Evolutionary conservation across 1,140 invertebrate genomes (phyloP).

Genomic region (Solen grandis): DNA sequence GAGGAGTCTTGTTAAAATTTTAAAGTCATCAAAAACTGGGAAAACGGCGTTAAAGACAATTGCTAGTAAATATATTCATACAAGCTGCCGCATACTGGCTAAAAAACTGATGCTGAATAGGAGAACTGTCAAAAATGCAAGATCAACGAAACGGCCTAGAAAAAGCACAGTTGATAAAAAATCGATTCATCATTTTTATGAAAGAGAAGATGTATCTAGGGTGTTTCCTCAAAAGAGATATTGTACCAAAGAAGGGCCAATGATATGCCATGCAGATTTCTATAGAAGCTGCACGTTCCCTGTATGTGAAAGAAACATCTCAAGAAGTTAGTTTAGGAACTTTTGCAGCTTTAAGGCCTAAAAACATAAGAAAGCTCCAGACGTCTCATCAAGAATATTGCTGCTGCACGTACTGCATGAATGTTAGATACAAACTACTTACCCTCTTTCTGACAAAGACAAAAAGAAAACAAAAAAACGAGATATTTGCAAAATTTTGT

Average conservation of each 20-base stretch:
- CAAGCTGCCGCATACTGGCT: conserved; percentile 17
- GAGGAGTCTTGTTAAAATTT: conserved; percentile 10
- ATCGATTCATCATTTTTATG: no score
- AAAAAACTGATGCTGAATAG: conserved; percentile 18
- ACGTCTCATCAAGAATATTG: neutral
- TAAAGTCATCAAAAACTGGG: conserved; percentile 9
- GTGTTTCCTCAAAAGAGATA: neutral
- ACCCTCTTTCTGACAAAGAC: neutral
- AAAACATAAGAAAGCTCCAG: conserved; percentile 9
- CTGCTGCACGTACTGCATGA: neutral
- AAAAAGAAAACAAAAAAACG: neutral
- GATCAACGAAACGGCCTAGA: conserved; percentile 9
- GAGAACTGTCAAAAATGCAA: no score
- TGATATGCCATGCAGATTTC: conserved; percentile 13
- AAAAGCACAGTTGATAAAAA: neutral
- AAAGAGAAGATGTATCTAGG: conserved; percentile 12
- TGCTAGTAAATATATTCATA: conserved; percentile 11
- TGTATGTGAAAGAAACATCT: neutral
- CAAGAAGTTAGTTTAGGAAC: neutral
- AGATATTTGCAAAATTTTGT: neutral
- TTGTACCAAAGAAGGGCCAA: neutral
- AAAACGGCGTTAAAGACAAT: conserved; percentile 21
- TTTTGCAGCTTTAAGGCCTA: conserved; percentile 2
- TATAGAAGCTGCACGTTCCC: neutral
- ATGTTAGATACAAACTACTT: neutral